A percentile compares a stretch with the other conserved stretches of the same genome.
Evolutionary conservation across 2,888 invertebrate species (phyloP).

Genomic region (Drosophila vallismaia): DNA sequence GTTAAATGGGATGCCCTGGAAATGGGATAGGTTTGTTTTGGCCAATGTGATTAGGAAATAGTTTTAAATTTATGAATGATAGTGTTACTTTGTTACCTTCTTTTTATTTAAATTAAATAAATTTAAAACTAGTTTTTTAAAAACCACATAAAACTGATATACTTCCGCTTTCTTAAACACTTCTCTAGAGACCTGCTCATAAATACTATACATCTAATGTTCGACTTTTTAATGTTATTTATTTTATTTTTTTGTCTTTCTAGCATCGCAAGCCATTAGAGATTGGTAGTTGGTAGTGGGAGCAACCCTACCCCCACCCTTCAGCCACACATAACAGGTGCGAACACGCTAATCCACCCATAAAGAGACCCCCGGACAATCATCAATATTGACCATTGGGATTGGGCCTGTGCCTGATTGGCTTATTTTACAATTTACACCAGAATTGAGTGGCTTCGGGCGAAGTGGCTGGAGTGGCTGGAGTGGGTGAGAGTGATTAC

Average conservation of each 20-base stretch:
- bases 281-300: background rate
- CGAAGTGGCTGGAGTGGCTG: background rate
- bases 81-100: no score
- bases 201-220: conserved; percentile 11
- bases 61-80: no score
- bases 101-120: no score
- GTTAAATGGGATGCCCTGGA: conserved; percentile 1
- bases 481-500: background rate
- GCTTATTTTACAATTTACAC: conserved; percentile 57
- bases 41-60: background rate
- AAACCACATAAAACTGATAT: background rate
- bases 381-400: conserved; percentile 38
- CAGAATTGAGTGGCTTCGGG: background rate
- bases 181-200: conserved; percentile 14
- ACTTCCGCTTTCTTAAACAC: conserved; percentile 26
- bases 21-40: background rate
- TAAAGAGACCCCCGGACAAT: conserved; percentile 28
- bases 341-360: conserved; percentile 53
- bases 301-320: background rate
- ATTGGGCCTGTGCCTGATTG: conserved; percentile 52
- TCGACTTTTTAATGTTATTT: background rate
- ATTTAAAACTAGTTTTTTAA: no score
- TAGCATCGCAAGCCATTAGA: conserved; percentile 9
- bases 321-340: conserved; percentile 42
- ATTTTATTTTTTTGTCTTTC: conserved; percentile 11